phyloP scores from a whole-genome alignment of 2,797 vertebrate genomes.

The Crenuchus spilurus region DNA sequence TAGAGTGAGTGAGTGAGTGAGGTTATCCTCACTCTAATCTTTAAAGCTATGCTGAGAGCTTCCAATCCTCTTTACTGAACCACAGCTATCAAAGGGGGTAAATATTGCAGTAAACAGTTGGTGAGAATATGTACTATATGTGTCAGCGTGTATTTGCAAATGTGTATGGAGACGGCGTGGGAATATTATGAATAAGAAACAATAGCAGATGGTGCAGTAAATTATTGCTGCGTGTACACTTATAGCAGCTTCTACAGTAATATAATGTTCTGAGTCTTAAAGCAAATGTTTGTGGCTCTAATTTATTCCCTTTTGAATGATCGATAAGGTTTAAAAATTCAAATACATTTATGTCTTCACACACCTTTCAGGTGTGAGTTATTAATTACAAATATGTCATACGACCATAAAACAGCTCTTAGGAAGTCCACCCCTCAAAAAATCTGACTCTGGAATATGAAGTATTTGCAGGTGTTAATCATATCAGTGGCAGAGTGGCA shows the following conservation, averaged over 20 bases:
- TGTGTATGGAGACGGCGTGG: neutral
- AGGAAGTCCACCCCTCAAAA: too few relatives aligned
- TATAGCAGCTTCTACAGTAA: neutral
- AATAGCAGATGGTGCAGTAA: neutral
- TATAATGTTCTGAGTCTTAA: too few relatives aligned
- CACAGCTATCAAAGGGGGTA: slow-evolving; percentile 12
- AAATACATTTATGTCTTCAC: too few relatives aligned
- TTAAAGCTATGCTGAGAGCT: slow-evolving; percentile 13
- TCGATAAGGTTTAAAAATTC: too few relatives aligned
- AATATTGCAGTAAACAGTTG: slow-evolving; percentile 3
- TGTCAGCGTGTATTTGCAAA: neutral
- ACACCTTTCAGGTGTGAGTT: too few relatives aligned
- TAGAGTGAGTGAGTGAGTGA: slow-evolving; percentile 1
- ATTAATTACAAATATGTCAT: too few relatives aligned
- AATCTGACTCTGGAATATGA: too few relatives aligned
- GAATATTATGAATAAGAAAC: slow-evolving; percentile 1
- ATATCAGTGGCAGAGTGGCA: too few relatives aligned
- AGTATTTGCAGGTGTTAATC: too few relatives aligned
- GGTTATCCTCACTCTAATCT: slow-evolving; percentile 11
- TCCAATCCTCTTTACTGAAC: slow-evolving; percentile 17
- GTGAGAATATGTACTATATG: neutral
- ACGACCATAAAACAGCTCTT: too few relatives aligned
- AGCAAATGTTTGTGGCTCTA: too few relatives aligned
- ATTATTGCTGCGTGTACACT: neutral
- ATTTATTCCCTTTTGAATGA: too few relatives aligned